Evolutionary conservation across 2,888 invertebrate species (phyloP), one percentile per base, ranked within the genome.

Genomic region (Pyralis farinalis): DNA sequence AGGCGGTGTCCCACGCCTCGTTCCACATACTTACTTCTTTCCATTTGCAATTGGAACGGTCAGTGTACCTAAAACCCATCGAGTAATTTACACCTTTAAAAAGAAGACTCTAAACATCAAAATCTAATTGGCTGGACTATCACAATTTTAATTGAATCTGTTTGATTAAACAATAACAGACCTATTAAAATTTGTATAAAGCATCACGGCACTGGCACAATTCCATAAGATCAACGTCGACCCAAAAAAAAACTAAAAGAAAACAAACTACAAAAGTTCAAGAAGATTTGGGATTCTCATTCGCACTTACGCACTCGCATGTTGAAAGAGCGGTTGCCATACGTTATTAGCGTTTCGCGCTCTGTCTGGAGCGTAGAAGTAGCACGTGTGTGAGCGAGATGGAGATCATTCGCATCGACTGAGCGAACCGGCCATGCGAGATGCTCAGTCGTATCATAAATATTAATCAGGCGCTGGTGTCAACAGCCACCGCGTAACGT

Each of bases 401-500:
- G 62, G 71, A 67, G 69, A 63, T 72, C 73, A 84, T 85, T 86
- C 76, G 86, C 86, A 73, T 67, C 74, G 78, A 72, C 69, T 65
- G 70, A 72, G 74, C 78, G 67, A 86, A 85, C 86, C 83, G 85
- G 85, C 87, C 88, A 84, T 86, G 80, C 88, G 85, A 88, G 88
- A 88, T 88, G 84, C 83, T 86, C 85, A 79, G 81, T 72, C 82
- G 81, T 86, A 88, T 88, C 88, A 88, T 88, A 88, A 88, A 88
- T 88, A 88, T 88, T 88, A 88, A 88, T 88, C 88, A 88, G 86
- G 85, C 88, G 75, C 82, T 87, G 88, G 88, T 87, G 88, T 88
- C 88, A 87, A 88, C 88, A 87, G 88, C 88, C 88, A 87, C 86
- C 80, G 85, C 86, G 88, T 87, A 87, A 87, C 87, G 82, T 80